Conservation (phyloP, 2,797 vertebrate species). For the Garrulus glandarius region DNA sequence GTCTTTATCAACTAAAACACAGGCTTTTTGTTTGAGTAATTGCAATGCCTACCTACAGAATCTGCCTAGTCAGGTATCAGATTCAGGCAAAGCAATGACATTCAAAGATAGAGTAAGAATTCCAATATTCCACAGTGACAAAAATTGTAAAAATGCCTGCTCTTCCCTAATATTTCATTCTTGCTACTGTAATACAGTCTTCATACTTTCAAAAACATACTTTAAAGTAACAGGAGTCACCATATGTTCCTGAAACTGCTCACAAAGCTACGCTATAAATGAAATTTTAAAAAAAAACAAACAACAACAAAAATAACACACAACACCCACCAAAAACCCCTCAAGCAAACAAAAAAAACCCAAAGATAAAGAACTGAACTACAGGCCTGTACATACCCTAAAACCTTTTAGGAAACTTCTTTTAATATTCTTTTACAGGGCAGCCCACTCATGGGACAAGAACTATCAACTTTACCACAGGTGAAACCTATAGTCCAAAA, state of each 20-base stretch:
- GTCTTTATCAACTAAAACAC: neutral
- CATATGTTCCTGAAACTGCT: neutral
- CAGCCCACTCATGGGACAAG: neutral
- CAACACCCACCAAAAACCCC: neutral
- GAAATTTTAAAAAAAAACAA: neutral
- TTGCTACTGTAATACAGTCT: neutral
- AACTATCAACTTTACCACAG: neutral
- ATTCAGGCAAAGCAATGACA: neutral
- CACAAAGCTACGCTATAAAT: neutral
- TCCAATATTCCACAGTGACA: neutral
- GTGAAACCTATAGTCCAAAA: neutral
- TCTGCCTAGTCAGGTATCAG: neutral
- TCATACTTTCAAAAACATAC: neutral
- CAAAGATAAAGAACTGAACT: neutral
- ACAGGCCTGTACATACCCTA: neutral
- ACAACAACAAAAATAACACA: too few relatives aligned
- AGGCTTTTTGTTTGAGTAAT: neutral
- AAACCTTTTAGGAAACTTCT: neutral
- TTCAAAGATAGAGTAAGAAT: neutral
- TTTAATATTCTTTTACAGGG: neutral
- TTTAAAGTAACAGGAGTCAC: neutral
- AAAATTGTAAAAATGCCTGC: neutral
- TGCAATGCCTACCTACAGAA: neutral
- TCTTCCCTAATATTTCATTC: neutral
- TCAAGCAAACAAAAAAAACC: neutral